Conservation (phyloP, 2,797 vertebrate genomes). For the Sebastolobus alascanus region DNA sequence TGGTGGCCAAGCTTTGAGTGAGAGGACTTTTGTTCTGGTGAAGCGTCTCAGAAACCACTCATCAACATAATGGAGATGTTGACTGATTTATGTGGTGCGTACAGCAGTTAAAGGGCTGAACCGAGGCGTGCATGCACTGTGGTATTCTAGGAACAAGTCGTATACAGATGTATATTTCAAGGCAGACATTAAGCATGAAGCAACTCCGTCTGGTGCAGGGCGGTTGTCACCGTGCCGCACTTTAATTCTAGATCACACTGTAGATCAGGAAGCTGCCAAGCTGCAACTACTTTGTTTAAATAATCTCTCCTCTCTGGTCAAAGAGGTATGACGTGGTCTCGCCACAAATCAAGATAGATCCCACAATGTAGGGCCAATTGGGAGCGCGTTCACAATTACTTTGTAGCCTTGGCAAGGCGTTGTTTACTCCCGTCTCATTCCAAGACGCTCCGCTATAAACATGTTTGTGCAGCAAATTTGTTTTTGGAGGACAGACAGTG, state of each 20-base stretch:
- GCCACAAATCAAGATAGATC: slow-evolving; percentile 69
- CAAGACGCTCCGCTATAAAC: slow-evolving; percentile 48
- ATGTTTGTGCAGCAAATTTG: slow-evolving; percentile 69
- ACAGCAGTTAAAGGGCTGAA: slow-evolving; percentile 38
- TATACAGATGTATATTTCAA: slow-evolving; percentile 7
- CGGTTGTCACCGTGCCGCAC: neutral
- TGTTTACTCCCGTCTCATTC: slow-evolving; percentile 63
- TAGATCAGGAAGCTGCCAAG: slow-evolving; percentile 33
- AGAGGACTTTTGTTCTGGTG: slow-evolving; percentile 61
- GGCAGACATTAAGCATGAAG: neutral
- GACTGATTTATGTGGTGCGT: slow-evolving; percentile 57
- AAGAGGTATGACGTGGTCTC: slow-evolving; percentile 32
- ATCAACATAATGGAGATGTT: slow-evolving; percentile 53
- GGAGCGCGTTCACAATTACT: slow-evolving; percentile 44
- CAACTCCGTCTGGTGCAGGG: slow-evolving; percentile 8
- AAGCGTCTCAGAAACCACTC: slow-evolving; percentile 58
- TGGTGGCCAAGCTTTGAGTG: slow-evolving; percentile 61
- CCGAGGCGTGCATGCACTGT: slow-evolving; percentile 42
- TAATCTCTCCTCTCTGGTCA: slow-evolving; percentile 38
- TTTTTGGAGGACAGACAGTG: slow-evolving; percentile 52
- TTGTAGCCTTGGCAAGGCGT: slow-evolving; percentile 38
- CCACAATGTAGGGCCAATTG: slow-evolving; percentile 44
- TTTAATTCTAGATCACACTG: slow-evolving; percentile 32
- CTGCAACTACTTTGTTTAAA: slow-evolving; percentile 45
- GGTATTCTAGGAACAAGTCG: slow-evolving; percentile 25